Evolutionary conservation across 2,797 vertebrate genomes (phyloP), one percentile per base, ranked within the genome.

Genomic region (Pangasius macronema): DNA sequence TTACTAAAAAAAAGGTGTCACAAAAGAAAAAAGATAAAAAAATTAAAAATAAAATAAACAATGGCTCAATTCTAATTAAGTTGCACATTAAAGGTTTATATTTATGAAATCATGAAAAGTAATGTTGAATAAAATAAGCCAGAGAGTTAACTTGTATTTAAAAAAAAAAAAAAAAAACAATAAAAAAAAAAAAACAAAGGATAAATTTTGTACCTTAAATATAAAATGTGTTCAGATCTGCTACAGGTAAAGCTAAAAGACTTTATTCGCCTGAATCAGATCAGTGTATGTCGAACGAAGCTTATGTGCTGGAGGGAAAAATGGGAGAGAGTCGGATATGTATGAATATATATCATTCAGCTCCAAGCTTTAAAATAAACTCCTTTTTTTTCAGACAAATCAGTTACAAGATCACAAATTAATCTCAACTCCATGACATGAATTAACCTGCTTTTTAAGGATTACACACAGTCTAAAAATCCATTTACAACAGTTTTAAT

Each of bases 371-470:
- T 49, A 16, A 75, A n/a, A 16, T 49, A 8, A 75, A 46, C 39
- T 46, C 20, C 24, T 6, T 9, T 36, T 70, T 24, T 73, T 39
- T 70, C 51, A 79, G 72, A 49, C 80, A 91, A 91, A 92, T 93
- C 86, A 87, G 86, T 87, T 85, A 20, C 36, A 46, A 92, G 92
- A 93, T 93, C 93, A 93, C 85, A 86, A 93, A 91, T 89, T 92
- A 93, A 94, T 93, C 91, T 92, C 88, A 89, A 88, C 89, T 86
- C 85, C 88, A 88, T 87, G 55, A 85, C 91, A 91, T 93, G 91
- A 92, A 89, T 91, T 9, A 6, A 22, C 49, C 20, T 4, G 33
- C 14, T 55, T 10, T 92, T 91, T 91, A 84, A 93, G 91, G 92
- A 91, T 90, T 90, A 92, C 91, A 84, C 87, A 82, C 84, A 94